Evolutionary conservation across 2,113 vertebrate species (phyloP).

Genomic region (Petromus typicus): DNA sequence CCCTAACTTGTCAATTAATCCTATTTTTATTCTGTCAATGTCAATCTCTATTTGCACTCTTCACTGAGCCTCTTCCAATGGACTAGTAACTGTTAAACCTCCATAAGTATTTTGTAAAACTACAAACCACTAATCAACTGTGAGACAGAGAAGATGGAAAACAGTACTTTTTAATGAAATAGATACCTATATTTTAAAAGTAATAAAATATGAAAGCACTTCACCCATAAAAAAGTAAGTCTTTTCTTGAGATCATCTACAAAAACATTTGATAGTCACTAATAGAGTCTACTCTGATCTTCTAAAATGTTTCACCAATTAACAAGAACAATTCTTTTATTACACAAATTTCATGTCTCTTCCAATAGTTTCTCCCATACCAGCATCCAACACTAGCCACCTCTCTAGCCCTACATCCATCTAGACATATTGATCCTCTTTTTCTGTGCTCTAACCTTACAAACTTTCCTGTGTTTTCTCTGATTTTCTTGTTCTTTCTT

Average conservation of each 20-base stretch:
- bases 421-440: neutral
- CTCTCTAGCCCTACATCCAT: neutral
- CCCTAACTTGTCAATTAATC: neutral
- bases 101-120: neutral
- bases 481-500: neutral
- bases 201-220: neutral
- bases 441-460: neutral
- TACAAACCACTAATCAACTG: neutral
- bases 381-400: neutral
- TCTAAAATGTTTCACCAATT: neutral
- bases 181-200: neutral
- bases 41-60: neutral
- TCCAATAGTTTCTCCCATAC: neutral
- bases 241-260: neutral
- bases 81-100: neutral
- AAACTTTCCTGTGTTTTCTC: neutral
- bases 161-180: neutral
- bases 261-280: neutral
- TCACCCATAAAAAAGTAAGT: neutral
- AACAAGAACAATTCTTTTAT: neutral
- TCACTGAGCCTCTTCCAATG: neutral
- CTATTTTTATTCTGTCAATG: neutral
- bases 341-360: neutral
- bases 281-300: neutral
- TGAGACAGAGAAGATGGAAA: neutral